A percentile compares a stretch with the other conserved stretches of the same genome.
These are phyloP conservation scores for Xestoiulus laeticollis DNA, from an alignment of 2,888 invertebrate genomes.

Conservation along the genomic window DNA sequence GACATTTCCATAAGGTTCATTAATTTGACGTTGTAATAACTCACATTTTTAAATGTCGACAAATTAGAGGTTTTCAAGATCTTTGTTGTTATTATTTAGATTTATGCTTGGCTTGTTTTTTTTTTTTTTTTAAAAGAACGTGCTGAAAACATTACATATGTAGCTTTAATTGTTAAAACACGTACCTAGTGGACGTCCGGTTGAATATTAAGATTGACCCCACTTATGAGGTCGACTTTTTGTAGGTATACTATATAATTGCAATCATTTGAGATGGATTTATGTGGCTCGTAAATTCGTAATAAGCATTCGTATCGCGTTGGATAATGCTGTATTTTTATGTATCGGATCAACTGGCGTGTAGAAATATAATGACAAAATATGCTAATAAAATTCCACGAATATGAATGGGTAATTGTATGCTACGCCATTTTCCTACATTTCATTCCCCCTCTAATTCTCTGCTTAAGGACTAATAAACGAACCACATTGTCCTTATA, in stretches of 20 bases:
- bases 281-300: no score
- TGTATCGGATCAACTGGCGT: background rate
- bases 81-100: background rate
- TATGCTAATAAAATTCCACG: background rate
- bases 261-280: background rate
- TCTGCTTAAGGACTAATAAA: background rate
- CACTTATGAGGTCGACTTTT: slow-evolving; percentile 22
- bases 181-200: background rate
- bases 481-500: background rate
- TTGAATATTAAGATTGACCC: slow-evolving; percentile 9
- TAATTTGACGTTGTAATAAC: no score
- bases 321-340: background rate
- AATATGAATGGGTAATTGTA: background rate
- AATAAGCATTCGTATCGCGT: background rate
- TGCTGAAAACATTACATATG: background rate
- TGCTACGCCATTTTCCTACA: background rate
- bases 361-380: background rate
- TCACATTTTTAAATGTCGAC: no score
- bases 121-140: background rate
- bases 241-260: background rate
- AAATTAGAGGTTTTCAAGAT: background rate
- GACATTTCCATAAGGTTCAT: no score
- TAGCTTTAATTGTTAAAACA: slow-evolving; percentile 4
- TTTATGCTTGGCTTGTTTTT: background rate
- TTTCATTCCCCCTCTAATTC: background rate